These are phyloP conservation scores for Ochotona princeps DNA, from an alignment of 2,113 vertebrate genomes.

Conservation along the genomic window DNA sequence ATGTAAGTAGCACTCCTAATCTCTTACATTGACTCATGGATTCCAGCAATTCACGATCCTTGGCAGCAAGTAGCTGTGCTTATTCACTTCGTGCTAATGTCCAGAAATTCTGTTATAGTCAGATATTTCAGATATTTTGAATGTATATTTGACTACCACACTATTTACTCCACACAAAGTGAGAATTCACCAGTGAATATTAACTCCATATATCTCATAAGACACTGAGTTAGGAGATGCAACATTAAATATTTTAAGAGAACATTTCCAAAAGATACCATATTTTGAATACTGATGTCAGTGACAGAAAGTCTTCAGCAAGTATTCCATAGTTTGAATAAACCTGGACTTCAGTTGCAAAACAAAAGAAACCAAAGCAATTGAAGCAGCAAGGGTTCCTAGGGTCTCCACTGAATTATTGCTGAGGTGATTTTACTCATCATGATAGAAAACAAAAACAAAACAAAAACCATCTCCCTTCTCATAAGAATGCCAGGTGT, in stretches of 20 bases:
- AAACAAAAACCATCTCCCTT: neutral
- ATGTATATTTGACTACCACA: neutral
- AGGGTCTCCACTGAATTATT: neutral
- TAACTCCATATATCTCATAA: neutral
- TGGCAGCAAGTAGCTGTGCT: neutral
- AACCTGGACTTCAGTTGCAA: neutral
- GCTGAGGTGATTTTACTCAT: neutral
- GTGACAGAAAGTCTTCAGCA: neutral
- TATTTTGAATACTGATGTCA: neutral
- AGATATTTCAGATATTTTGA: conserved; percentile 3
- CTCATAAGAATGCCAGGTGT: neutral
- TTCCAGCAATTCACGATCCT: neutral
- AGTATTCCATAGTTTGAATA: neutral
- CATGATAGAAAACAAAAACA: neutral
- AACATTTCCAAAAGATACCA: neutral
- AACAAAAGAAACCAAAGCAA: neutral
- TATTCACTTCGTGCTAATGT: neutral
- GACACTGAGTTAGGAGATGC: neutral
- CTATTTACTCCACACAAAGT: conserved; percentile 14
- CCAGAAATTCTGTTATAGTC: neutral
- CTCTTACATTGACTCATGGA: neutral
- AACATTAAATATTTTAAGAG: conserved; percentile 10
- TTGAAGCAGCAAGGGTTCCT: neutral
- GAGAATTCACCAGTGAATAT: neutral
- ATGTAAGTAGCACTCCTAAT: neutral